These are phyloP conservation scores for Seriola quinqueradiata DNA, from an alignment of 2,113 vertebrate genomes.

Conservation along the genomic window DNA sequence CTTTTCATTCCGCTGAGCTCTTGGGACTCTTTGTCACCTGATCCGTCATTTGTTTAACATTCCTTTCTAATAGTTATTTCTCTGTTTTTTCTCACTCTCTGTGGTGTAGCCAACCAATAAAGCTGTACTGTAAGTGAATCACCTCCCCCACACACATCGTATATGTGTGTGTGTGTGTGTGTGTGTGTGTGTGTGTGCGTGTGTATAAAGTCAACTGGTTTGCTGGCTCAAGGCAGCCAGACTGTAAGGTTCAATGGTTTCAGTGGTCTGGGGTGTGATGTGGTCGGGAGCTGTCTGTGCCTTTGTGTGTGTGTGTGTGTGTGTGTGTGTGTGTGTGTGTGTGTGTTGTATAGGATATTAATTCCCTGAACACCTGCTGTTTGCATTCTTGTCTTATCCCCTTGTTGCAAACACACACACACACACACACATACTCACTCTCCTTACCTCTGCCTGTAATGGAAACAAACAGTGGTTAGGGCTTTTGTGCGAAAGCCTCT, in stretches of 20 bases:
- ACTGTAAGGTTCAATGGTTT: conserved; percentile 63
- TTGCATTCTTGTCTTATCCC: conserved; percentile 77
- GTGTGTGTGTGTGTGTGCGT: too few relatives aligned
- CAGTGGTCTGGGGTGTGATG: conserved; percentile 54
- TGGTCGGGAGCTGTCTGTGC: conserved; percentile 32
- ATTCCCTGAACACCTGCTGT: conserved; percentile 77
- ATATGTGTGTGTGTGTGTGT: not conserved
- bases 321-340: conserved; percentile 33
- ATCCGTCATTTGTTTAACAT: conserved; percentile 52
- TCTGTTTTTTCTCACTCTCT: conserved; percentile 20
- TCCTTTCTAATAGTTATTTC: conserved; percentile 31
- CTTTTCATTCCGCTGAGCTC: conserved; percentile 15
- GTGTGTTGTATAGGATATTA: conserved; percentile 60
- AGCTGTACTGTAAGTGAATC: conserved; percentile 40
- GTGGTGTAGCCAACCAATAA: conserved; percentile 41
- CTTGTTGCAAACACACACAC: conserved; percentile 47
- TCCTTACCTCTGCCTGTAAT: conserved; percentile 45
- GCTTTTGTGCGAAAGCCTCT: conserved; percentile 59
- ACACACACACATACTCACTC: not conserved
- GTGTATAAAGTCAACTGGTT: conserved; percentile 31
- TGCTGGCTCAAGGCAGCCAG: conserved; percentile 39
- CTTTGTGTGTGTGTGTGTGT: conserved; percentile 34
- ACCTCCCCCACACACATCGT: not conserved
- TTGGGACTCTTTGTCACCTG: conserved; percentile 41
- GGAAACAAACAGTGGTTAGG: conserved; percentile 71